These are phyloP conservation scores for Myxocyprinus asiaticus DNA, from an alignment of 2,113 vertebrate genomes.

Conservation along the genomic window DNA sequence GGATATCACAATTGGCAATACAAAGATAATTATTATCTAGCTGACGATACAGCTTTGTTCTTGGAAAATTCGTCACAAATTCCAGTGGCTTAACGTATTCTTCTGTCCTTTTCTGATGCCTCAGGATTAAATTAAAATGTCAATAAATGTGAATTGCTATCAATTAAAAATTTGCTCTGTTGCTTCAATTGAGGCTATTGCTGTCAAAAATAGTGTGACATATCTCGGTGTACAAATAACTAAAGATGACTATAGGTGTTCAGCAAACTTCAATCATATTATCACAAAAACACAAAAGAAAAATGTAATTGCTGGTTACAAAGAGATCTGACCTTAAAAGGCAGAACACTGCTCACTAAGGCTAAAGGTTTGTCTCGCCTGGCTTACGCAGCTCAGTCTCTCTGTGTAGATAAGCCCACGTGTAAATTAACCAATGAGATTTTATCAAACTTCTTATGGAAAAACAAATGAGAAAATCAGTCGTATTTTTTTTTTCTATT, in stretches of 20 bases:
- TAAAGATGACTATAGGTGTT: conserved; percentile 9
- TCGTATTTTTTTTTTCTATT: no score
- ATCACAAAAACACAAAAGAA: conserved; percentile 19
- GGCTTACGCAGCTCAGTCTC: not conserved
- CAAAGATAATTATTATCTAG: not conserved
- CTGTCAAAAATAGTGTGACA: conserved; percentile 3
- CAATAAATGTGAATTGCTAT: not conserved
- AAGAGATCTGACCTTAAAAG: not conserved
- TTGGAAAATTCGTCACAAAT: not conserved
- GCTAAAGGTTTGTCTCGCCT: not conserved
- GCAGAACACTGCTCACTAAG: not conserved
- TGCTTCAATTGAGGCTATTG: not conserved
- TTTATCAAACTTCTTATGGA: not conserved
- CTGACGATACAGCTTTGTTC: not conserved
- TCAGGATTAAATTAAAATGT: not conserved
- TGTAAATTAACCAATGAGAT: not conserved
- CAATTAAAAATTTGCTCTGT: not conserved
- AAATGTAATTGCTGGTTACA: not conserved
- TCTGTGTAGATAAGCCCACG: not conserved
- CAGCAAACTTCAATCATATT: not conserved
- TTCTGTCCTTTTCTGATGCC: not conserved
- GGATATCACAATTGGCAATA: not conserved
- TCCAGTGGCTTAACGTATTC: not conserved
- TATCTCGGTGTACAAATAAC: not conserved
- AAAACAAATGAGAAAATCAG: not conserved